A percentile compares a stretch with the other conserved stretches of the same genome.
These are phyloP conservation scores for Bunonema sp. DNA, from an alignment of 2,888 invertebrate species.

Conservation along the genomic window DNA sequence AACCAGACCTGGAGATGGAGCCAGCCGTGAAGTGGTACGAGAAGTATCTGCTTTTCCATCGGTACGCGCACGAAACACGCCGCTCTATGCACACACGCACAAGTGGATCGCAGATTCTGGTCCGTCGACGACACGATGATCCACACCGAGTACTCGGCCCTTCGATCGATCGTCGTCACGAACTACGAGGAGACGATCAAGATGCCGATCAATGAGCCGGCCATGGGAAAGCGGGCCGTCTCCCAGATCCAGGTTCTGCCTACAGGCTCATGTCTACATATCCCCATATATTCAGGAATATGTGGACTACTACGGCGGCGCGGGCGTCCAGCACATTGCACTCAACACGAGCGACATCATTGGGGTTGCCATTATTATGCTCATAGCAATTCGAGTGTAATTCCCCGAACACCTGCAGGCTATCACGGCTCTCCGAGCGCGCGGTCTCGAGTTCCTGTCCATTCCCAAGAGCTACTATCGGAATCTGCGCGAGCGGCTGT, in stretches of 20 bases:
- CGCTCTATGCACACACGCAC: neutral
- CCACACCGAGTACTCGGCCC: slow-evolving; percentile 82
- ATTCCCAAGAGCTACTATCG: slow-evolving; percentile 81
- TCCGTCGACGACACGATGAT: slow-evolving; percentile 89
- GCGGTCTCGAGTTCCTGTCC: slow-evolving; percentile 71
- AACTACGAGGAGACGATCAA: slow-evolving; percentile 90
- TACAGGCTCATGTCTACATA: neutral
- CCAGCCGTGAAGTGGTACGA: slow-evolving; percentile 76
- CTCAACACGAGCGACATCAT: slow-evolving; percentile 86
- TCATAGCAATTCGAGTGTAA: no score
- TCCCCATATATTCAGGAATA: slow-evolving; percentile 58
- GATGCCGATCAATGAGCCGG: slow-evolving; percentile 91
- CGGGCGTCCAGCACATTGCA: slow-evolving; percentile 94
- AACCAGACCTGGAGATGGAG: slow-evolving; percentile 80
- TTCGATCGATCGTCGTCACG: slow-evolving; percentile 89
- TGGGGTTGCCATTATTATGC: no score
- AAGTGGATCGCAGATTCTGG: slow-evolving; percentile 54
- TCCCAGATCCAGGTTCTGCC: slow-evolving; percentile 69
- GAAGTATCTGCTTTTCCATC: slow-evolving; percentile 49
- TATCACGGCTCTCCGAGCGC: slow-evolving; percentile 52
- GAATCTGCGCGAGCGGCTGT: slow-evolving; percentile 62
- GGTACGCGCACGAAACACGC: slow-evolving; percentile 6
- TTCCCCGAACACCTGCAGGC: slow-evolving; percentile 55
- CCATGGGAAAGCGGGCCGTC: slow-evolving; percentile 65
- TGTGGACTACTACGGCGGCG: slow-evolving; percentile 89